Base-by-base conservation (phyloP, 2,888 invertebrate species). In the Ecliptopera silaceata region DNA sequence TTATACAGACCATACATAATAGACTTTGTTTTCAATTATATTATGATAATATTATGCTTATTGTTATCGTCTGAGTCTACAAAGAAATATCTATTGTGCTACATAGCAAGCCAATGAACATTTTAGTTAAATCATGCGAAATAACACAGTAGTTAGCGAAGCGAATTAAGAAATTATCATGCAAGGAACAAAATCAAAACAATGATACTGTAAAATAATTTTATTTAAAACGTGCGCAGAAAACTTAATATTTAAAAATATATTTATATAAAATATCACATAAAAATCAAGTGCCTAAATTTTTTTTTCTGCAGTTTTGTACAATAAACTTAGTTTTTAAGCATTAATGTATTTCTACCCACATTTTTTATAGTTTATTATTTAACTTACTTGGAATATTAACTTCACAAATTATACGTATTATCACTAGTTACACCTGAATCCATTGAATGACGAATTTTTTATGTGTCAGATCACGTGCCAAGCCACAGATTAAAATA, bases 161-260 rank as follows among this genome's bases (percentile, higher is more conserved):
- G 69, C 71, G 41, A 69, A 72, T 71, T 56, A 12, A 13, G 53
- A 55, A 51, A 79, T 74, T 65, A 68, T 45, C 72, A 70, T 72
- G 71, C 71, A 71, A 64, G 68, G 68, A 75, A 66, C n/a, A 69
- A 76, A 68, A 70, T 65, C 74, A 79, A 80, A 73, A 70, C 64
- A 79, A 77, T 77, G 64, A 64, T 71, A 77, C 3, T 13, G 15
- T 15, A 81, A 70, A 72, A 78, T 77, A 72, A 70, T 66, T 74
- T 74, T 55, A 53, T 64, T 65, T 4, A 65, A 61, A 52, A 63
- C 60, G 52, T 48, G 60, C 54, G 61, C 57, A 60, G 17, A 41
- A 18, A 50, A 62, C 58, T 54, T 51, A 59, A 55, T 56, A 26
- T 26, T 26, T 26, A 26, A 8, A 26, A 4, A 6, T 26, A 26